A percentile compares a stretch with the other conserved stretches of the same genome.
phyloP scores from a whole-genome alignment of 2,113 vertebrate genomes.

The Sylvilagus bachmani region DNA sequence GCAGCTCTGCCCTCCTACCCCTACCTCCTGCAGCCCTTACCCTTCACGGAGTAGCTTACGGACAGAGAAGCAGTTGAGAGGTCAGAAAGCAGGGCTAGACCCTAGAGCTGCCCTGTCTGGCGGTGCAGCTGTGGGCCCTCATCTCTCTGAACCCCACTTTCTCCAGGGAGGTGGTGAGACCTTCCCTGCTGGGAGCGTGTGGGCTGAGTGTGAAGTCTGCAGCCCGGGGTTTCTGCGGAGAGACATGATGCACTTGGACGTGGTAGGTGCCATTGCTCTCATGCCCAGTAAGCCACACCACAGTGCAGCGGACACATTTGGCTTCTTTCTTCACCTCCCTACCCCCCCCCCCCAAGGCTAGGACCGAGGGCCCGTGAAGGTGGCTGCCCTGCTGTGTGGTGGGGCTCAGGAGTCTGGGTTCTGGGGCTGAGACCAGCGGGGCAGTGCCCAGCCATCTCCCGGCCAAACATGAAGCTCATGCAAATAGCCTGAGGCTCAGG shows the following conservation, averaged over 20 bases:
- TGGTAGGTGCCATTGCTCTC: neutral
- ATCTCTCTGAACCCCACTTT: neutral
- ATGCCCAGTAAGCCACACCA: neutral
- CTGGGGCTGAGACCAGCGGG: neutral
- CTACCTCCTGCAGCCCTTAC: neutral
- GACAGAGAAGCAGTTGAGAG: neutral
- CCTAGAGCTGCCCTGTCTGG: neutral
- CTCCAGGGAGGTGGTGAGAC: neutral
- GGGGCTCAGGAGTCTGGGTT: neutral
- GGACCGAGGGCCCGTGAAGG: neutral
- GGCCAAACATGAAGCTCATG: neutral
- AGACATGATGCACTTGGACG: accelerated
- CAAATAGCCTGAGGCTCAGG: neutral
- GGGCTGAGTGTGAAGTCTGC: neutral
- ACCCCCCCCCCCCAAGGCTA: neutral
- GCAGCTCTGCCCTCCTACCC: neutral
- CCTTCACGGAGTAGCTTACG: neutral
- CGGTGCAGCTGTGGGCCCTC: neutral
- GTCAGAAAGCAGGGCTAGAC: neutral
- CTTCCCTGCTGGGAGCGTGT: neutral
- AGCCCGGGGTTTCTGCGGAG: neutral
- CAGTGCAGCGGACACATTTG: accelerated
- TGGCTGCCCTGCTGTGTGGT: neutral
- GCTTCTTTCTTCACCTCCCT: neutral
- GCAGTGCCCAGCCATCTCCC: accelerated